Conservation (phyloP, 92 coral and sea anemone genomes). For the Palythoa grandis region DNA sequence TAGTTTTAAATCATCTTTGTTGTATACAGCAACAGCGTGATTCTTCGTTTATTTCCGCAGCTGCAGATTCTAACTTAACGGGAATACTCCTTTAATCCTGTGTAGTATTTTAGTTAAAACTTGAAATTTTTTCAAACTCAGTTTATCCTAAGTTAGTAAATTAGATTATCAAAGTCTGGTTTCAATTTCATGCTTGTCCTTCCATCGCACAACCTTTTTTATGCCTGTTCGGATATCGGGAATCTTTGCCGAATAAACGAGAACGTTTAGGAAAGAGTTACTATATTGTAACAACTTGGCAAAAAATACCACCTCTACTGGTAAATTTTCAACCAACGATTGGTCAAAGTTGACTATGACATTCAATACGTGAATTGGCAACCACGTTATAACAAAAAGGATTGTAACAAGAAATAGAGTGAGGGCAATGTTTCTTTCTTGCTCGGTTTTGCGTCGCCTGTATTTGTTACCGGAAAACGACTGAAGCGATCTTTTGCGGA, state of each 20-base stretch:
- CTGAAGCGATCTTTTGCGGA: conserved; percentile 1
- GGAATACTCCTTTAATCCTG: too few species aligned
- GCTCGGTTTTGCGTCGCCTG: conserved; percentile 2
- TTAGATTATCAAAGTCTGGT: conserved; percentile 8
- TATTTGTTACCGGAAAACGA: neutral
- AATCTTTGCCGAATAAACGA: conserved; percentile 31
- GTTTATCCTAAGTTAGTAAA: too few species aligned
- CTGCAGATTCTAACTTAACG: too few species aligned
- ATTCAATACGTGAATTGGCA: conserved; percentile 29
- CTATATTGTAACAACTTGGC: conserved; percentile 33
- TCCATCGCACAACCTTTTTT: conserved; percentile 9
- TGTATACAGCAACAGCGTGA: too few species aligned
- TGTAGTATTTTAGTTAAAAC: too few species aligned
- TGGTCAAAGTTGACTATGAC: conserved; percentile 30
- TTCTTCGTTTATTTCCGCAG: too few species aligned
- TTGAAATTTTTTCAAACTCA: too few species aligned
- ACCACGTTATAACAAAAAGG: conserved; percentile 32
- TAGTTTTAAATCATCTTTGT: too few species aligned
- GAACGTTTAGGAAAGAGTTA: conserved; percentile 32
- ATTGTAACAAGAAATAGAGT: conserved; percentile 19
- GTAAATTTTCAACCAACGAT: neutral
- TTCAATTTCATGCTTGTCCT: neutral
- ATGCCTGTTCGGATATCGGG: conserved; percentile 13
- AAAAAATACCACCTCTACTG: conserved; percentile 23
- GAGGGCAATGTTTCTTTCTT: neutral